Base-by-base conservation (phyloP, 2,888 invertebrate species). In the Lottia scabra region DNA sequence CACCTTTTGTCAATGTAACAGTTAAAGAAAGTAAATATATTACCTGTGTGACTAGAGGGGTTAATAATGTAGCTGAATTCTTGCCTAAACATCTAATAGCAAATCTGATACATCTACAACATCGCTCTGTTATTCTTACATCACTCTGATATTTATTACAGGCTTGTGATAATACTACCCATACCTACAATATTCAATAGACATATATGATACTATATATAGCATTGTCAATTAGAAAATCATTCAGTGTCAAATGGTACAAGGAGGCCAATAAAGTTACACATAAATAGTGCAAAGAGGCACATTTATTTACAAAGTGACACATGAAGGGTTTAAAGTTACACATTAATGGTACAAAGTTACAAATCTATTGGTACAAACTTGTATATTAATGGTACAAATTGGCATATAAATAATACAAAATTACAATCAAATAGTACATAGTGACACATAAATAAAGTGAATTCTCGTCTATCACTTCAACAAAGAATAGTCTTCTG, bases 21-120 rank as follows among this genome's bases (percentile, higher is more conserved):
- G 69, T 44, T 67, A 68, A 66, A 64, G 30, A 56, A 12, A 44
- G 38, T 26, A 16, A 45, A 19, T 15, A 15, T 13, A 75, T 75
- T 85, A 95, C 95, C 92, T 95, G 95, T 86, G 93, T 92, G 46
- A 95, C 95, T 72, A 99, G 91, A 63, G 94, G 94, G 78, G 94
- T 94, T 63, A 98, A 91, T 68, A 98, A 92, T 69, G 93, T 92
- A 27, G 93, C 92, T 0, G 94, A 94, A 86, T 94, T 94, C 83
- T 93, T 92, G 68, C 95, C 94, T 56, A 96, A 93, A 89, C 96
- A 95, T 74, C 99, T 93, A 73, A 99, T 92, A 72, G 94, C 94
- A 91, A 96, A 98, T 67, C 98, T 93, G 76, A 98, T 91, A 84
- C 95, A 94, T 71, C 98, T 93, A 88, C 98, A 98, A 86, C 94